A percentile compares a stretch with the other conserved stretches of the same genome.
Evolutionary conservation across 2,797 vertebrate species (phyloP).

Genomic region (Atherinosoma microstoma): DNA sequence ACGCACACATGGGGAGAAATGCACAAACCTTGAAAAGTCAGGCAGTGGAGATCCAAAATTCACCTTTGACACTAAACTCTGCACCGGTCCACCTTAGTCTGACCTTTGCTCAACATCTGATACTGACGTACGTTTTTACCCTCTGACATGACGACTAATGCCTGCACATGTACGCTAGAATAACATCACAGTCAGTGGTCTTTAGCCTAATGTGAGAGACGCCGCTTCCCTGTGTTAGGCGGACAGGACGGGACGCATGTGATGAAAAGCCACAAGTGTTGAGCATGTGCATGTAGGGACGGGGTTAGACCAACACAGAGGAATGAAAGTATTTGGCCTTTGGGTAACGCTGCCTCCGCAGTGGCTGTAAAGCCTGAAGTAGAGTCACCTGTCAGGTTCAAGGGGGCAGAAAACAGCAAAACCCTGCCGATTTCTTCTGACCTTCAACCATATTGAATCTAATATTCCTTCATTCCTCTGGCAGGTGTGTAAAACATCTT

Average conservation of each 20-base stretch:
- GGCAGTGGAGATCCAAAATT: slow-evolving; percentile 38
- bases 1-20: slow-evolving; percentile 27
- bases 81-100: slow-evolving; percentile 35
- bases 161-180: slow-evolving; percentile 47
- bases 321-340: slow-evolving; percentile 51
- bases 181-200: slow-evolving; percentile 53
- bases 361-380: slow-evolving; percentile 2
- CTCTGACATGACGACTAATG: slow-evolving; percentile 48
- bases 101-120: slow-evolving; percentile 64
- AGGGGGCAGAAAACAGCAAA: slow-evolving; percentile 8
- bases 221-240: slow-evolving; percentile 49
- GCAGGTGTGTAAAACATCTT: not conserved
- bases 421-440: not conserved
- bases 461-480: not conserved
- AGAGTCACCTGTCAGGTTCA: slow-evolving; percentile 16
- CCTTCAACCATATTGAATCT: not conserved
- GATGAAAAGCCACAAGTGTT: slow-evolving; percentile 82
- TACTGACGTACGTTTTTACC: slow-evolving; percentile 32
- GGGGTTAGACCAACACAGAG: slow-evolving; percentile 25
- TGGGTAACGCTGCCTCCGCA: slow-evolving; percentile 4
- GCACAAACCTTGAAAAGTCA: slow-evolving; percentile 67
- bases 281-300: slow-evolving; percentile 30
- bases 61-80: slow-evolving; percentile 42
- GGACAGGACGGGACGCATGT: slow-evolving; percentile 58
- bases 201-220: slow-evolving; percentile 31